Conservation (phyloP, 2,797 vertebrate species). For the Cyclopterus lumpus region DNA sequence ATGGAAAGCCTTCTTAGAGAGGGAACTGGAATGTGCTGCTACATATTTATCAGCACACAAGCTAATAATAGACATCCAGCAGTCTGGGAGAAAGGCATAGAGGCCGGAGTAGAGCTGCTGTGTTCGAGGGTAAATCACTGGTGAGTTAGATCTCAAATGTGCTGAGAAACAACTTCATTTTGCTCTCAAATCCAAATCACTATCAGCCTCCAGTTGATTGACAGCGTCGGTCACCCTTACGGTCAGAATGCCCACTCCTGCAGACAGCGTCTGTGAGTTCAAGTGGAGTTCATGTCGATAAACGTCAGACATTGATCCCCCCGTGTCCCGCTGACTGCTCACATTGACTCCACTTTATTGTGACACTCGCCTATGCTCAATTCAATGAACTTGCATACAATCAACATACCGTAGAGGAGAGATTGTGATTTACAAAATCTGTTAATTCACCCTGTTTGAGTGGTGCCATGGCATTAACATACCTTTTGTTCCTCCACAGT, state of each 20-base stretch:
- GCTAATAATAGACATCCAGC: conserved; percentile 36
- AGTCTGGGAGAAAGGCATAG: background rate
- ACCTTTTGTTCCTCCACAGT: conserved; percentile 81
- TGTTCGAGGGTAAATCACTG: conserved; percentile 3
- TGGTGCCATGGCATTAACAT: background rate
- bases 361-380: conserved; percentile 6
- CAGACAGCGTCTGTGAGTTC: conserved; percentile 20
- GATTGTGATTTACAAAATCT: background rate
- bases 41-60: conserved; percentile 4
- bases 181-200: background rate
- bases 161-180: background rate
- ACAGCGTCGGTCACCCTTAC: background rate
- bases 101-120: background rate
- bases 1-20: conserved; percentile 8
- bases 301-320: conserved; percentile 37
- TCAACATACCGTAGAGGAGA: background rate
- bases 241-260: background rate
- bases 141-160: background rate
- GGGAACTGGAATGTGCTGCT: conserved; percentile 16
- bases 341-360: conserved; percentile 45
- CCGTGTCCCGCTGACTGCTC: conserved; percentile 38
- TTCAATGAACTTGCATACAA: background rate
- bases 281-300: conserved; percentile 21
- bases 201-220: background rate
- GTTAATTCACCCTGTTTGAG: background rate